Conservation (phyloP, 1,140 invertebrate species). For the Drosophila orosa region DNA sequence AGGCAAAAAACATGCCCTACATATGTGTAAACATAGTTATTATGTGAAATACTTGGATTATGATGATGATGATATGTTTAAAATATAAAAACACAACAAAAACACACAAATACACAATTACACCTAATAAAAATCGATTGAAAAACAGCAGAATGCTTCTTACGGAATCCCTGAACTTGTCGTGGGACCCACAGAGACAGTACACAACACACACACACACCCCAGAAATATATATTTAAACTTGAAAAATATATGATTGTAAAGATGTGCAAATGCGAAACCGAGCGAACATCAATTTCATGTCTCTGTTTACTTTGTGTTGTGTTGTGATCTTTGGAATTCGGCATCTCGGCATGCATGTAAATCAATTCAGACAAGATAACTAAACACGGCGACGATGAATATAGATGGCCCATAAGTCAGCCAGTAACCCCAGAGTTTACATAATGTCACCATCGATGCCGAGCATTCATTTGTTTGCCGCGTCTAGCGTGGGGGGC, state of each 20-base stretch:
- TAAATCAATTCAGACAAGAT: constrained; percentile 52
- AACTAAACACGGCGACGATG: constrained; percentile 29
- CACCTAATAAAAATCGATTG: constrained; percentile 49
- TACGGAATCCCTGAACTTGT: not conserved
- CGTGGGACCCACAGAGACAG: constrained; percentile 22
- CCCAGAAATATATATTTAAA: constrained; percentile 25
- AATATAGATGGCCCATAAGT: constrained; percentile 36
- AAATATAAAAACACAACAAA: constrained; percentile 48
- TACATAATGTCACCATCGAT: constrained; percentile 18
- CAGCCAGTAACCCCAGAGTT: constrained; percentile 27
- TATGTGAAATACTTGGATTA: constrained; percentile 61
- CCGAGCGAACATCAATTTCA: constrained; percentile 29
- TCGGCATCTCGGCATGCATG: constrained; percentile 49
- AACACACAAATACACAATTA: constrained; percentile 47
- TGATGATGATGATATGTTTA: constrained; percentile 45
- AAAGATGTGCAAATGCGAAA: constrained; percentile 33
- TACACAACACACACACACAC: constrained; percentile 12
- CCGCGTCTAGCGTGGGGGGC: constrained; percentile 16
- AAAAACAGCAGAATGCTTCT: constrained; percentile 27
- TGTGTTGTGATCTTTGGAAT: constrained; percentile 31
- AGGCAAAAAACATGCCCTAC: constrained; percentile 19
- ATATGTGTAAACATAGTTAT: constrained; percentile 66
- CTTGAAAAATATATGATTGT: constrained; percentile 59
- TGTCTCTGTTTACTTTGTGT: constrained; percentile 13
- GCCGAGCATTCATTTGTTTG: constrained; percentile 18